A percentile compares a stretch with the other conserved stretches of the same genome.
phyloP scores from a whole-genome alignment of 1,140 invertebrate species.

The Cecropterus lyciades region DNA sequence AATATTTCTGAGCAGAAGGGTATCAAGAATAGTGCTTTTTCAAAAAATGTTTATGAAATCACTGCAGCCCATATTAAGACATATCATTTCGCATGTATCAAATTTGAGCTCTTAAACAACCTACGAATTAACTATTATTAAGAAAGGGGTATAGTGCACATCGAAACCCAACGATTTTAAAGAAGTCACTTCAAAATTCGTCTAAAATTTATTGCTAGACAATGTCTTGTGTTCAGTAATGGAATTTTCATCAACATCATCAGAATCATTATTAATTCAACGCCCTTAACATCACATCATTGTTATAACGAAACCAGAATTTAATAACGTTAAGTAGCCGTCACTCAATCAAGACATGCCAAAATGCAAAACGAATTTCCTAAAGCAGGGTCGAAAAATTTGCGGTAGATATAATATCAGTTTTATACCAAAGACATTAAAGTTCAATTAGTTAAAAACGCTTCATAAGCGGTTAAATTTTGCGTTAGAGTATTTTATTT shows the following conservation, averaged over 20 bases:
- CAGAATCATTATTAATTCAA: neutral
- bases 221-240: neutral
- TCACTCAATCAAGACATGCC: conserved; percentile 3
- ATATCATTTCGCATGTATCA: no score
- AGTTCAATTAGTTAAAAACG: conserved; percentile 1
- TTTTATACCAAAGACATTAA: neutral
- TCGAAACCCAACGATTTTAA: no score
- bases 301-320: conserved; percentile 10
- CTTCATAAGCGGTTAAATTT: neutral
- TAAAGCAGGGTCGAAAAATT: neutral
- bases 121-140: no score
- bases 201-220: no score
- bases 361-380: conserved; percentile 12
- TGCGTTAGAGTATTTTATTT: neutral
- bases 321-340: conserved; percentile 11
- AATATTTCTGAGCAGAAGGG: no score
- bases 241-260: conserved; percentile 2
- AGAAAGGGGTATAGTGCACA: no score
- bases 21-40: no score
- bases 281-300: neutral
- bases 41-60: no score
- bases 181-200: no score
- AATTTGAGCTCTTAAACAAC: no score
- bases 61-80: no score
- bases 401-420: conserved; percentile 1